phyloP scores from a whole-genome alignment of 2,888 invertebrate species.

The Sceliomorpha sp. region DNA sequence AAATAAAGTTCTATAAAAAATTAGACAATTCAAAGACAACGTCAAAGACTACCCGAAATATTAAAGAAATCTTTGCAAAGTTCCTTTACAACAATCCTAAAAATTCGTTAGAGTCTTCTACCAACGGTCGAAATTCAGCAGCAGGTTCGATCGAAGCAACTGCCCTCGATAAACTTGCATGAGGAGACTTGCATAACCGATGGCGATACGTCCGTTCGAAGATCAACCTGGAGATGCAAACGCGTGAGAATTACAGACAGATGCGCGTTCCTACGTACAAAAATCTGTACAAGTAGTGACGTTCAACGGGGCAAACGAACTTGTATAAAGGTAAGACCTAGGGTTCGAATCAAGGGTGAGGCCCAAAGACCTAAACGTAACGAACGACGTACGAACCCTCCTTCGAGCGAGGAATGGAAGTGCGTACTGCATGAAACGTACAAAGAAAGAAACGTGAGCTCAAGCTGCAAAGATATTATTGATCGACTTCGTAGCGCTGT shows the following conservation, averaged over 20 bases:
- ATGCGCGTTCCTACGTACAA: constrained; percentile 60
- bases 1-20: no score
- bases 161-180: constrained; percentile 27
- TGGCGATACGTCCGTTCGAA: constrained; percentile 16
- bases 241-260: constrained; percentile 66
- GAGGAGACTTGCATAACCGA: background rate
- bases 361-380: constrained; percentile 51
- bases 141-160: constrained; percentile 30
- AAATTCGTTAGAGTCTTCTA: background rate
- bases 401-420: constrained; percentile 19
- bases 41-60: no score
- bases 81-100: background rate
- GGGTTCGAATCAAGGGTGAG: constrained; percentile 51
- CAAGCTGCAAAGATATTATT: constrained; percentile 51
- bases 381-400: constrained; percentile 50
- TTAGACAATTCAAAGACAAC: no score
- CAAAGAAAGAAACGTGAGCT: constrained; percentile 39
- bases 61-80: no score
- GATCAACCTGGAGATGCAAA: constrained; percentile 45
- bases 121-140: constrained; percentile 18
- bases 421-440: constrained; percentile 13
- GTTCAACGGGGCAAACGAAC: constrained; percentile 39
- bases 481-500: constrained; percentile 30
- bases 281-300: constrained; percentile 59
- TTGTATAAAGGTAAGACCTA: constrained; percentile 28